phyloP scores from a whole-genome alignment of 2,888 invertebrate genomes.

The Parascotia fuliginaria region DNA sequence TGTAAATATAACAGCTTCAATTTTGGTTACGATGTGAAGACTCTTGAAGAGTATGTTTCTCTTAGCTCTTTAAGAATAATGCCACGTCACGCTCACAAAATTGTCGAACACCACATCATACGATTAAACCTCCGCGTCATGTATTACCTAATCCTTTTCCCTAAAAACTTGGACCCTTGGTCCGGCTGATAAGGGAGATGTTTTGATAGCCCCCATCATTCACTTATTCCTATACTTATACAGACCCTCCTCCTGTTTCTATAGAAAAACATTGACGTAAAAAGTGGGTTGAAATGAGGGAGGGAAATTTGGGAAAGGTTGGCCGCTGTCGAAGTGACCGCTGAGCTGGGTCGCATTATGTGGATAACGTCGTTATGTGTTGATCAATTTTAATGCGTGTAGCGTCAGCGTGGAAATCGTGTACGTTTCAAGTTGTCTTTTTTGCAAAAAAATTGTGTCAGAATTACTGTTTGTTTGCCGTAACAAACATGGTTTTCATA shows the following conservation, averaged over 20 bases:
- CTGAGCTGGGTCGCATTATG: constrained; percentile 84
- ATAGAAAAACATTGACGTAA: constrained; percentile 86
- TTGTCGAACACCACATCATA: constrained; percentile 49
- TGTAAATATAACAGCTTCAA: no score
- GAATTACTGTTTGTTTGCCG: background rate
- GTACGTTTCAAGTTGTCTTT: constrained; percentile 8
- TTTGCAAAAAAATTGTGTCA: constrained; percentile 2
- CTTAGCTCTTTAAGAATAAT: constrained; percentile 14
- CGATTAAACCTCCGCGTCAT: constrained; percentile 63
- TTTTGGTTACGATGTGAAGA: background rate
- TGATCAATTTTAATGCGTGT: constrained; percentile 84
- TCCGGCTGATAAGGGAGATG: constrained; percentile 78
- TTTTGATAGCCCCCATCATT: constrained; percentile 83
- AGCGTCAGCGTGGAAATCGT: constrained; percentile 46
- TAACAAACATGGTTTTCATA: background rate
- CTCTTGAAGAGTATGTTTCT: background rate
- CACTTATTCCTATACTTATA: constrained; percentile 71
- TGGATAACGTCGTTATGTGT: constrained; percentile 84
- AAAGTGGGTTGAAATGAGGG: constrained; percentile 77
- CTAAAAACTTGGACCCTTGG: constrained; percentile 75
- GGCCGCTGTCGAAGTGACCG: constrained; percentile 84
- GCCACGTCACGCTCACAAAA: constrained; percentile 38
- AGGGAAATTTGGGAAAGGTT: constrained; percentile 70
- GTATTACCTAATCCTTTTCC: constrained; percentile 76
- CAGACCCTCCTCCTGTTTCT: constrained; percentile 60